A percentile compares a stretch with the other conserved stretches of the same genome.
phyloP scores from a whole-genome alignment of 2,113 vertebrate genomes.

The Paracanthobrama guichenoti region DNA sequence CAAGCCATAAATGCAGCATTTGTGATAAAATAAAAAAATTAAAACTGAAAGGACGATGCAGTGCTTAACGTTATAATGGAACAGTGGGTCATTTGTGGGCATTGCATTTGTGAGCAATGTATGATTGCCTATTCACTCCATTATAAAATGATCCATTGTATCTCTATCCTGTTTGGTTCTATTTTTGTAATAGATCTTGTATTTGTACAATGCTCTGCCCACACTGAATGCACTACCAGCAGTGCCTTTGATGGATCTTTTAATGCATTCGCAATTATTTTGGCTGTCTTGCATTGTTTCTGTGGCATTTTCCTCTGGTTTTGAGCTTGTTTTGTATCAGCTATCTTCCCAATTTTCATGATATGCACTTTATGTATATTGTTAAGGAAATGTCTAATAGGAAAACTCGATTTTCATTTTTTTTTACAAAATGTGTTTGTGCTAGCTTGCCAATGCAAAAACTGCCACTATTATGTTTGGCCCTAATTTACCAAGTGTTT shows the following conservation, averaged over 20 bases:
- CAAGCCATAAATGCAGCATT: constrained; percentile 9
- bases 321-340: not conserved
- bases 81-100: constrained; percentile 24
- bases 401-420: not conserved
- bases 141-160: constrained; percentile 32
- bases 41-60: not conserved
- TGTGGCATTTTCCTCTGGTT: not conserved
- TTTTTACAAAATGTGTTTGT: not conserved
- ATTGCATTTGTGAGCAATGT: not conserved
- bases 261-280: not conserved
- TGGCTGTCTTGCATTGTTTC: not conserved
- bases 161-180: not conserved
- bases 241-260: constrained; percentile 20
- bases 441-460: not conserved
- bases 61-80: not conserved
- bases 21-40: not conserved
- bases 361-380: not conserved
- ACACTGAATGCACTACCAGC: constrained; percentile 3
- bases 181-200: constrained; percentile 24
- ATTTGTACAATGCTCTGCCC: constrained; percentile 26
- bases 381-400: not conserved
- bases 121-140: constrained; percentile 14
- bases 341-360: not conserved
- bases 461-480: not conserved
- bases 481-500: not conserved